Percentiles rank a stretch among this genome's conserved stretches.
These are phyloP conservation scores for Dolichopus griseipennis DNA, from an alignment of 2,888 invertebrate species.

Conservation along the genomic window DNA sequence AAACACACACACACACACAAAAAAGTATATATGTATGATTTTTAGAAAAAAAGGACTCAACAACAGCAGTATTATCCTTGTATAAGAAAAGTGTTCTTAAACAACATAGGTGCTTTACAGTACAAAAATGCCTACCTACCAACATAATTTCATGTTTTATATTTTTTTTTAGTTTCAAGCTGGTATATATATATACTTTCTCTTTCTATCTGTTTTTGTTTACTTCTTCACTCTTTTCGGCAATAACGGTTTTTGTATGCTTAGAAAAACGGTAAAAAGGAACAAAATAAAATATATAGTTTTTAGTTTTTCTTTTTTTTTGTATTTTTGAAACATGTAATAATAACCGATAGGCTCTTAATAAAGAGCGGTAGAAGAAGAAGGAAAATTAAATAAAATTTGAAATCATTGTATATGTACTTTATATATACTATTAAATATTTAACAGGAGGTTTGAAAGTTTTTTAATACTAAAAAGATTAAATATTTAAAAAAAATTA, in stretches of 20 bases:
- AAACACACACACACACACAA: background rate
- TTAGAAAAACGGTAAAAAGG: no score
- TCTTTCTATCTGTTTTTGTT: background rate
- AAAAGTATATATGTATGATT: background rate
- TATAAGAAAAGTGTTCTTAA: background rate
- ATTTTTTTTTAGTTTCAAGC: background rate
- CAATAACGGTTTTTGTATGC: no score
- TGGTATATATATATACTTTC: conserved; percentile 4
- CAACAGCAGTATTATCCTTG: conserved; percentile 4
- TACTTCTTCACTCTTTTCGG: background rate
- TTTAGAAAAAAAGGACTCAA: background rate
- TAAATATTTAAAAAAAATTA: no score
- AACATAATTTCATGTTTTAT: background rate
- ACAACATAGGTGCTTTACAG: background rate
- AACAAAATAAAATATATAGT: background rate
- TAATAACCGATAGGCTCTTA: background rate
- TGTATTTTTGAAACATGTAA: background rate
- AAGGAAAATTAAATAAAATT: conserved; percentile 4
- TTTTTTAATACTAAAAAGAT: no score
- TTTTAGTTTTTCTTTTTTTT: background rate
- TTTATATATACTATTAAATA: no score
- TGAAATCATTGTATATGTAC: background rate
- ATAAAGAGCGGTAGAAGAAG: background rate
- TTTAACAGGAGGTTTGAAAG: background rate
- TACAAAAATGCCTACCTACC: background rate